Evolutionary conservation across 2,797 vertebrate species (phyloP).

Genomic region (Macropus fuliginosus): DNA sequence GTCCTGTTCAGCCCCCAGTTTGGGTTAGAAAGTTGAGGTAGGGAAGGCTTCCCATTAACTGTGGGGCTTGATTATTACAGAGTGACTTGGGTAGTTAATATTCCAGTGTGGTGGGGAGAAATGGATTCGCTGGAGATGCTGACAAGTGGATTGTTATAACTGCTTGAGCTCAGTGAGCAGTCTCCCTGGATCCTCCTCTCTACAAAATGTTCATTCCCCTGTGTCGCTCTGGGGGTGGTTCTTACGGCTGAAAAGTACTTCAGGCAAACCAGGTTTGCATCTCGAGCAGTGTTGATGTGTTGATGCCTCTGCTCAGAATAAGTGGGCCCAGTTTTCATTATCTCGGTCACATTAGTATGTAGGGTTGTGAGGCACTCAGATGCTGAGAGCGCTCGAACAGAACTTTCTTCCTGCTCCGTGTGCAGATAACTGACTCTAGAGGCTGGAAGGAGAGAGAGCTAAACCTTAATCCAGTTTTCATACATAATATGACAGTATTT

Average conservation of each 20-base stretch:
- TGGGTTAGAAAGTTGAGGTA: conserved; percentile 58
- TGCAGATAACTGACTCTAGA: not conserved
- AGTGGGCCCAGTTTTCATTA: conserved; percentile 44
- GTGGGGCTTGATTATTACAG: conserved; percentile 31
- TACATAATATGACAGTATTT: not conserved
- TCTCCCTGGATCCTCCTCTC: conserved; percentile 35
- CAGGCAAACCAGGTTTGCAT: conserved; percentile 25
- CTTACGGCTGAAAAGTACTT: conserved; percentile 58
- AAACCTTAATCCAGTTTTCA: conserved; percentile 34
- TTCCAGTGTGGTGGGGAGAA: conserved; percentile 52
- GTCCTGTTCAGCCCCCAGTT: conserved; percentile 48
- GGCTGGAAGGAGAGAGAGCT: not conserved
- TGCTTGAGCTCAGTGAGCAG: conserved; percentile 31
- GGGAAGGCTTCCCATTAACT: conserved; percentile 36
- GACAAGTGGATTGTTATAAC: conserved; percentile 56
- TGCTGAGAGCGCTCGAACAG: conserved; percentile 38
- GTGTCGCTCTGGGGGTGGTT: conserved; percentile 57
- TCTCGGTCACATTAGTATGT: conserved; percentile 45
- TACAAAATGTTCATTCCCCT: conserved; percentile 64
- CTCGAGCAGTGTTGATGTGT: conserved; percentile 48
- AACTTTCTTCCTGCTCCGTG: not conserved
- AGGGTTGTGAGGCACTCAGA: conserved; percentile 42
- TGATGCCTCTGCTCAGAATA: conserved; percentile 53
- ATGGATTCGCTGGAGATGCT: conserved; percentile 38
- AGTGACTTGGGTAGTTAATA: conserved; percentile 54